These are phyloP conservation scores for Micromussa lordhowensis DNA, from an alignment of 92 coral and sea anemone species.

Conservation along the genomic window DNA sequence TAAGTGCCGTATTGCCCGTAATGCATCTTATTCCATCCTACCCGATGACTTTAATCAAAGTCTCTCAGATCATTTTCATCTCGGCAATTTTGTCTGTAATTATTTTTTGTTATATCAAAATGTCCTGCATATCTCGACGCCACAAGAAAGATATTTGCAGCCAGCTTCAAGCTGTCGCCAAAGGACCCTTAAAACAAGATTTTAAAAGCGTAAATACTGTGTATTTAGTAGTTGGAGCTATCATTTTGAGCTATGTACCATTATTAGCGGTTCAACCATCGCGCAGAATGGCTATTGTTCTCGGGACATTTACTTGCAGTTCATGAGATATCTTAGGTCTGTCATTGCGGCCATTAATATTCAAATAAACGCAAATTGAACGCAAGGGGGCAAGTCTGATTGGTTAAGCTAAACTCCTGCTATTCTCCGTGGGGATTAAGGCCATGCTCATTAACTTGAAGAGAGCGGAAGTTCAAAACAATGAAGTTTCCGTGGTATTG, in stretches of 20 bases:
- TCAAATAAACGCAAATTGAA: too few species aligned
- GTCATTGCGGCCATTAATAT: too few species aligned
- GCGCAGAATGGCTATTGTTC: too few species aligned
- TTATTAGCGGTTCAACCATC: neutral
- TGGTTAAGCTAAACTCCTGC: too few species aligned
- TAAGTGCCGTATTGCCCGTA: conserved; percentile 2
- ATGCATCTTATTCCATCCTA: neutral
- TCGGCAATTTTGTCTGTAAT: neutral
- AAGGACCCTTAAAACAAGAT: neutral
- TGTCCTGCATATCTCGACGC: neutral
- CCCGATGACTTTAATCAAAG: neutral
- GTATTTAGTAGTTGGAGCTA: neutral
- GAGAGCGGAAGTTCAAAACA: too few species aligned
- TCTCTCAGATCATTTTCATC: neutral
- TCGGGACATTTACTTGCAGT: too few species aligned
- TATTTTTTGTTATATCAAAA: neutral
- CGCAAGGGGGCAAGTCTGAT: too few species aligned
- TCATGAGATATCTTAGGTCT: too few species aligned
- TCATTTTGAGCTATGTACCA: neutral
- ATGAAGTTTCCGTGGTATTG: too few species aligned
- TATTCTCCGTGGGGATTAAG: too few species aligned
- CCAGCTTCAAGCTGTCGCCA: conserved; percentile 1
- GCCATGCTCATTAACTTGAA: too few species aligned
- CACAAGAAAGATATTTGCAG: neutral
- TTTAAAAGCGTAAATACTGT: conserved; percentile 15